Evolutionary conservation across 2,888 invertebrate genomes (phyloP).

Genomic region (Pterostichus madidus): DNA sequence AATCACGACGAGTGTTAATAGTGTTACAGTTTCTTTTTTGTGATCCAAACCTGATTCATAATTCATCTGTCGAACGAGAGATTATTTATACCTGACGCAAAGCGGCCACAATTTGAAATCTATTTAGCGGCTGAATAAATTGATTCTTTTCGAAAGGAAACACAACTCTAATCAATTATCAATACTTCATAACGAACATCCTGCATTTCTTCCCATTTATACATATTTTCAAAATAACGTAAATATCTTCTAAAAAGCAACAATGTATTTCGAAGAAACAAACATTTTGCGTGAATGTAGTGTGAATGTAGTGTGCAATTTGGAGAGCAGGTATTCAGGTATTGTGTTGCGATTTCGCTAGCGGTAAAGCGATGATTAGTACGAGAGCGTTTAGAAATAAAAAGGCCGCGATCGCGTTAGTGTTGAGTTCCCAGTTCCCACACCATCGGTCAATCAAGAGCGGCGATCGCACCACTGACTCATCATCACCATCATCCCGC

Average conservation of each 20-base stretch:
- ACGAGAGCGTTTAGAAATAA: constrained; percentile 17
- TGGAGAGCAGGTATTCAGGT: no score
- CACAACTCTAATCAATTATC: constrained; percentile 32
- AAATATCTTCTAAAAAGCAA: no score
- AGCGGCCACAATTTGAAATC: constrained; percentile 4
- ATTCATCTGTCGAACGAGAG: constrained; percentile 51
- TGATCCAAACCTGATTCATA: constrained; percentile 1
- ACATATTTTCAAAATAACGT: no score
- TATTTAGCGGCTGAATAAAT: constrained; percentile 41
- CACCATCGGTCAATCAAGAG: constrained; percentile 63
- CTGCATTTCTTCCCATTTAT: no score
- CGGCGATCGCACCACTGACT: constrained; percentile 49
- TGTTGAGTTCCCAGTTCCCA: constrained; percentile 45
- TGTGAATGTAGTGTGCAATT: no score
- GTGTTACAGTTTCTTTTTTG: constrained; percentile 54
- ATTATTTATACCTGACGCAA: constrained; percentile 20
- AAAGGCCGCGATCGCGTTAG: constrained; percentile 26
- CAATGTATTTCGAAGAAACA: no score
- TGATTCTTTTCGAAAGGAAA: constrained; percentile 25
- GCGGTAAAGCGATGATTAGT: constrained; percentile 12
- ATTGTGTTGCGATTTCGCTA: constrained; percentile 10
- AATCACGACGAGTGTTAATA: constrained; percentile 60
- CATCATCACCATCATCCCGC: constrained; percentile 64
- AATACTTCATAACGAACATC: neutral
- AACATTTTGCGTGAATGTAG: no score